Evolutionary conservation across 1,140 invertebrate species (phyloP), one percentile per base, ranked within the genome.

Genomic region (Ruditapes philippinarum): DNA sequence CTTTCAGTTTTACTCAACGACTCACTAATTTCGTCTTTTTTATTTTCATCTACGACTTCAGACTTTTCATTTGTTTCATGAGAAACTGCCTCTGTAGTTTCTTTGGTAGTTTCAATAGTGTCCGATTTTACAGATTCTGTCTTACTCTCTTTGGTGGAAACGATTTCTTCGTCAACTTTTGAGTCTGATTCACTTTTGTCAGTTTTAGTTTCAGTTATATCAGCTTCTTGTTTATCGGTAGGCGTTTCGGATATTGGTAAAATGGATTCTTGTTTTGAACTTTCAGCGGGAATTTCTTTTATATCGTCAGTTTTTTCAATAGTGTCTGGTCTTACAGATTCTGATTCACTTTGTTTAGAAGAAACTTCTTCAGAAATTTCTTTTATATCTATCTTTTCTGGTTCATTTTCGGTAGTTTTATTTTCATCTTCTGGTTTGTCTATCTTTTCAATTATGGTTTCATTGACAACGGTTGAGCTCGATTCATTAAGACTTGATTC

Each of bases 401-500:
- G n/a, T 40, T 51, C 57, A 7, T 36, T 33, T 74, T 89, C 49
- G 2, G 74, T 31, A 25, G 74, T 54, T n/a, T 25, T 36, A 22
- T 33, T 73, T 62, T 42, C 7, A 28, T 7, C 17, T 2, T 74
- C 40, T 2, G n/a, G 17, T 74, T n/a, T 22, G 22, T 76, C 68
- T 1, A 49, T 28, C 14, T n/a, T 38, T 14, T 33, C 68, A 4
- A 62, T 49, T 5, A 3, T 40, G 25, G 62, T 51, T 40, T 65
- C 57, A 28, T 17, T n/a, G 22, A n/a, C 65, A 70, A 70, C 38
- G n/a, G n/a, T n/a, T n/a, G n/a, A n/a, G n/a, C n/a, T n/a, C 14
- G n/a, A 25, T 40, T 74, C 40, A 40, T 45, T 91, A 89, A 31
- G 88, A 17, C 65, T 38, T 91, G 92, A 22, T 82, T 90, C 17